Percentiles rank a stretch among this genome's conserved stretches.
These are phyloP conservation scores for Cephus pygmeus DNA, from an alignment of 2,888 invertebrate genomes.

Conservation along the genomic window DNA sequence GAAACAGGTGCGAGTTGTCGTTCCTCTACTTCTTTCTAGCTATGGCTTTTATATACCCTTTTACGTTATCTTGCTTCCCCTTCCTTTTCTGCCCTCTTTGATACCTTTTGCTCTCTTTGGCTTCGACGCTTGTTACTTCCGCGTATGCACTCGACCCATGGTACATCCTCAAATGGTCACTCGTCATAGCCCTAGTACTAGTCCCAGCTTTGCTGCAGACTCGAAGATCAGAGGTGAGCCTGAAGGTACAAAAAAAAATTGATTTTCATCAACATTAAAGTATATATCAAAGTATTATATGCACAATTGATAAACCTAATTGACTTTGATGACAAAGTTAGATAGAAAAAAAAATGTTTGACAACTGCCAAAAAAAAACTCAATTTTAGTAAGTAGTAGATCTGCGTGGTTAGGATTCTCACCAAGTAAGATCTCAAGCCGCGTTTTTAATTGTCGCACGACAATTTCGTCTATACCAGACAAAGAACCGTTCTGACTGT, in stretches of 20 bases:
- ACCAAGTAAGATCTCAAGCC: background rate
- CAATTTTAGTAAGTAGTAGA: background rate
- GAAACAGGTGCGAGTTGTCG: conserved; percentile 36
- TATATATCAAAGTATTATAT: background rate
- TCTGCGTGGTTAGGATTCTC: background rate
- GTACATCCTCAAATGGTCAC: background rate
- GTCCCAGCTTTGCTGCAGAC: background rate
- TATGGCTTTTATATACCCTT: conserved; percentile 11
- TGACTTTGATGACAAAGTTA: background rate
- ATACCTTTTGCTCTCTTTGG: background rate
- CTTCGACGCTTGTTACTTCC: background rate
- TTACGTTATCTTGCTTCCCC: background rate
- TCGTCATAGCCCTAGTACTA: background rate
- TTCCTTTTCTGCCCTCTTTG: background rate
- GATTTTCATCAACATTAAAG: background rate
- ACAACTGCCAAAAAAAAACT: background rate
- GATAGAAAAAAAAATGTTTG: background rate
- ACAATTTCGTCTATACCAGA: background rate
- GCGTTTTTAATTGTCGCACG: background rate
- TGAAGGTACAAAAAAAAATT: background rate
- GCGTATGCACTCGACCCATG: background rate
- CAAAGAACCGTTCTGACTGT: background rate
- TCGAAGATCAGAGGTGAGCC: background rate
- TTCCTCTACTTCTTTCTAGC: conserved; percentile 18
- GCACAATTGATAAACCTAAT: background rate